phyloP scores from a whole-genome alignment of 2,797 vertebrate species.

The Poecilia gillii region DNA sequence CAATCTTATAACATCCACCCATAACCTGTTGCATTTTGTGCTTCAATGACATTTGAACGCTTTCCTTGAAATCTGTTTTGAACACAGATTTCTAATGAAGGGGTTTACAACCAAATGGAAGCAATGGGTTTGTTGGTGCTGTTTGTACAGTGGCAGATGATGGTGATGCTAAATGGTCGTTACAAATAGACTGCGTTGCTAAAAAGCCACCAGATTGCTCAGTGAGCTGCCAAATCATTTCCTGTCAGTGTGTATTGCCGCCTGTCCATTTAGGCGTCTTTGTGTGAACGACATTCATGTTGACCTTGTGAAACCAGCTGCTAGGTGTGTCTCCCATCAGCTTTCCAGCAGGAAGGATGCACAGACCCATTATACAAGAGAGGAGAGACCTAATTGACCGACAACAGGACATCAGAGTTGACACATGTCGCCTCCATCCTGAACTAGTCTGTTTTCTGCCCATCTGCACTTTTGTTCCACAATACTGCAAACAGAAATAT shows the following conservation, averaged over 20 bases:
- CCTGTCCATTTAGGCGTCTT: constrained; percentile 5
- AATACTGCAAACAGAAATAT: constrained; percentile 12
- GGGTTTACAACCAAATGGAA: constrained; percentile 19
- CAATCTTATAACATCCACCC: neutral
- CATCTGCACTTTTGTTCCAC: constrained; percentile 9
- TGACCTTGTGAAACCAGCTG: constrained; percentile 61
- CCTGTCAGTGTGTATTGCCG: constrained; percentile 39
- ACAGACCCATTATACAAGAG: constrained; percentile 58
- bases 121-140: constrained; percentile 32
- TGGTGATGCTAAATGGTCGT: constrained; percentile 45
- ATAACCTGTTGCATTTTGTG: neutral
- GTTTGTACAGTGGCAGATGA: constrained; percentile 44
- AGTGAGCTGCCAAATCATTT: constrained; percentile 70
- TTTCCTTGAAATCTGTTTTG: neutral
- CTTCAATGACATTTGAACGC: neutral
- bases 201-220: constrained; percentile 53
- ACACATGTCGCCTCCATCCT: constrained; percentile 44
- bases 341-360: constrained; percentile 62
- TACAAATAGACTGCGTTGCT: constrained; percentile 45
- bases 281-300: constrained; percentile 18
- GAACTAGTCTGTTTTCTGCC: constrained; percentile 28
- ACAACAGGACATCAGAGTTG: constrained; percentile 52
- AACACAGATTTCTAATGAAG: neutral
- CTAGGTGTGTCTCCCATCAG: constrained; percentile 62
- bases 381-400: constrained; percentile 61